Base-by-base conservation (phyloP, 2,888 invertebrate species). In the Caenorhabditis uteleia region DNA sequence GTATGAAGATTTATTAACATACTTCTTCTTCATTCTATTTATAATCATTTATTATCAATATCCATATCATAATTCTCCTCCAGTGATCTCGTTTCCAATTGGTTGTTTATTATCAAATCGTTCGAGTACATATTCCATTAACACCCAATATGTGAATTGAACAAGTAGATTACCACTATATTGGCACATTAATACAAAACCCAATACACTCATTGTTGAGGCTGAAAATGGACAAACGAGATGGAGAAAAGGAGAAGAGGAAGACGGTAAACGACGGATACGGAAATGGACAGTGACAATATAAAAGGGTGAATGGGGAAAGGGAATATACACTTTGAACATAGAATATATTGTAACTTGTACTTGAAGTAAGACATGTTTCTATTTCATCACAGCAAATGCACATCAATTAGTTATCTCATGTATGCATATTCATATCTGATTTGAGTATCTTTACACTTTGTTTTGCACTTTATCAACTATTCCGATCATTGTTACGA, bases 91-190 rank as follows among this genome's bases (percentile, higher is more conserved):
- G 31, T 25, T 27, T 39, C 50, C 50, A 58, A 47, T 61, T 31
- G 34, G 55, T 40, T 25, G 4, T 12, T 20, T 31, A 18, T 26
- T 4, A 21, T 77, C 75, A 38, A 77, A 70, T 23, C 67, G 64
- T 42, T 77, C 77, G 31, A 77, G 49, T 16, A 68, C 58, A 34
- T 65, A 71, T 53, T 72, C 64, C 34, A 69, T 64, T 12, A 77
- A 40, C 21, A 77, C 44, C 45, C 67, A 76, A 51, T 74, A 76
- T 20, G 59, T 68, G 45, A 77, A 29, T 46, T 77, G 77, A 20
- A 77, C 77, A 47, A 77, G 68, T 5, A 72, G 46, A 18, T 66
- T 70, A 6, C 77, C 77, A 44, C 75, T 75, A 49, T 77, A 77
- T 44, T 70, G 60, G 54, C 70, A 70, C 45, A 75, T 46, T 16